Evolutionary conservation across 2,797 vertebrate genomes (phyloP).

Genomic region (Dryobates pubescens): DNA sequence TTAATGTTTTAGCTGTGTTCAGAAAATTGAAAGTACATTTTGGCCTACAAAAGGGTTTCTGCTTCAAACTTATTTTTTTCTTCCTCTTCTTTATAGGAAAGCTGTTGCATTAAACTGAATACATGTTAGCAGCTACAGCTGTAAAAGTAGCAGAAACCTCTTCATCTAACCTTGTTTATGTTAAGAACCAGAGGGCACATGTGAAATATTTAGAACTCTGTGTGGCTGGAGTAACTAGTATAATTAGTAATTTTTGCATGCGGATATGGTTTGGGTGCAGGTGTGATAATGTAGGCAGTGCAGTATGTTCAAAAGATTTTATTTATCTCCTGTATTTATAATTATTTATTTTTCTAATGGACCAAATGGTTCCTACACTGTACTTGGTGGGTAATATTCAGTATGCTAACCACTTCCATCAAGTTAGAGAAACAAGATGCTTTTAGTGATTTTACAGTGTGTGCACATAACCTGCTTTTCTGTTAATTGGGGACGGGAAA

Average conservation of each 20-base stretch:
- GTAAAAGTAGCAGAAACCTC: not conserved
- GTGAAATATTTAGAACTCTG: not conserved
- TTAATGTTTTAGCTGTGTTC: not conserved
- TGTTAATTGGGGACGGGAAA: slow-evolving; percentile 64
- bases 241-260: not conserved
- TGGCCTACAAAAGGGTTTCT: not conserved
- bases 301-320: not conserved
- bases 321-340: not conserved
- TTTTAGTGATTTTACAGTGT: slow-evolving; percentile 38
- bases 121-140: not conserved
- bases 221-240: not conserved
- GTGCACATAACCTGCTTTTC: slow-evolving; percentile 74
- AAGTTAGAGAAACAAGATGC: not conserved
- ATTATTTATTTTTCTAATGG: too few species aligned
- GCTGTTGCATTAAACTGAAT: not conserved
- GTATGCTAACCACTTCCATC: not conserved
- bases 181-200: not conserved
- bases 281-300: not conserved
- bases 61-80: not conserved
- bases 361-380: not conserved
- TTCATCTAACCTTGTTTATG: not conserved
- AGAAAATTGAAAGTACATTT: not conserved
- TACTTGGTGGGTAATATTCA: not conserved
- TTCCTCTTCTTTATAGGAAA: not conserved
- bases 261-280: not conserved